phyloP scores from a whole-genome alignment of 1,140 invertebrate genomes.

The Epicauta chinensis region DNA sequence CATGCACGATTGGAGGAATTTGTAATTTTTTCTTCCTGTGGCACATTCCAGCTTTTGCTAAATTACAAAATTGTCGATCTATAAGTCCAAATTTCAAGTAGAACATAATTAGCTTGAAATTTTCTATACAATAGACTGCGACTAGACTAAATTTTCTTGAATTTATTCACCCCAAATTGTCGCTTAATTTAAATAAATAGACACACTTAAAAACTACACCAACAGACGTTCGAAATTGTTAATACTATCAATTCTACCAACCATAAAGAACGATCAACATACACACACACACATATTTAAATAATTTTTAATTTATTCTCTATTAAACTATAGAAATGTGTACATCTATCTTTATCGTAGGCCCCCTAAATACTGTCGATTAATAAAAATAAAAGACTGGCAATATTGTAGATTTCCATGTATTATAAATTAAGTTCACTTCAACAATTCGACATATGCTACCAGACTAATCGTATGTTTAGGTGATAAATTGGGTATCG shows the following conservation, averaged over 20 bases:
- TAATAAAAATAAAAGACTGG: background rate
- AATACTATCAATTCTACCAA: slow-evolving; percentile 11
- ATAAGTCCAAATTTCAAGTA: too few relatives aligned
- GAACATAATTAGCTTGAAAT: too few relatives aligned
- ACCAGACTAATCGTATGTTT: slow-evolving; percentile 20
- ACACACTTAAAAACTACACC: background rate
- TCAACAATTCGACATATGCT: slow-evolving; percentile 24
- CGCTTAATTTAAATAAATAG: slow-evolving; percentile 20
- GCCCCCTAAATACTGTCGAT: background rate
- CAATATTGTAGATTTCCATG: background rate
- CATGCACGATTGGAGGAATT: too few relatives aligned
- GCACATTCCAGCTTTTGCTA: too few relatives aligned
- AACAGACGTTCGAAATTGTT: slow-evolving; percentile 14
- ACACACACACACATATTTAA: too few relatives aligned
- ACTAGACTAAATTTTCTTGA: background rate
- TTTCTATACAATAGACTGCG: too few relatives aligned
- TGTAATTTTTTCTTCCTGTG: too few relatives aligned
- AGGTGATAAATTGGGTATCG: slow-evolving; percentile 23
- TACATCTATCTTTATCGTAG: background rate
- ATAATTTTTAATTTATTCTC: slow-evolving; percentile 21
- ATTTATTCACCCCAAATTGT: slow-evolving; percentile 16
- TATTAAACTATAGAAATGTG: background rate
- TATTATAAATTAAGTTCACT: slow-evolving; percentile 14
- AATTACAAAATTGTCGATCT: too few relatives aligned
- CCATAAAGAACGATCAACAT: slow-evolving; percentile 19